phyloP scores from a whole-genome alignment of 1,140 invertebrate genomes.

The Calephelis nemesis region DNA sequence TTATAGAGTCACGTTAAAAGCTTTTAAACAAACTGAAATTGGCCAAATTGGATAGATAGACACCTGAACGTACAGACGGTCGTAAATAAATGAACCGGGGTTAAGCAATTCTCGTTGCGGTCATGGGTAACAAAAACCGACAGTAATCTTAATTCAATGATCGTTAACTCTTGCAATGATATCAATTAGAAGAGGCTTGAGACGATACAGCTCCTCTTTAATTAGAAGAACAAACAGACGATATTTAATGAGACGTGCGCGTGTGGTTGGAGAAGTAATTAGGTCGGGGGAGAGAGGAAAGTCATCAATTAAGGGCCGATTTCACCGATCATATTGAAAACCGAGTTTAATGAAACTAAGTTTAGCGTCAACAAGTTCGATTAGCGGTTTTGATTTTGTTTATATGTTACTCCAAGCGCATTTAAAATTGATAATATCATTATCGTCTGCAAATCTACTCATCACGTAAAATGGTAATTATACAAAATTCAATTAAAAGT shows the following conservation, averaged over 20 bases:
- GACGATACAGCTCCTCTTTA: slow-evolving; percentile 73
- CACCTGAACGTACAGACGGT: slow-evolving; percentile 27
- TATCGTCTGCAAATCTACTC: too few relatives aligned
- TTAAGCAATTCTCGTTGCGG: slow-evolving; percentile 73
- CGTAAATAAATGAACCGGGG: slow-evolving; percentile 71
- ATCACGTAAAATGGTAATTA: too few relatives aligned
- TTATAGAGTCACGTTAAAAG: not conserved
- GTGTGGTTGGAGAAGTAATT: slow-evolving; percentile 58
- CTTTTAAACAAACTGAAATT: slow-evolving; percentile 5
- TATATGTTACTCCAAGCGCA: too few relatives aligned
- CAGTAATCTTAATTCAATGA: slow-evolving; percentile 68
- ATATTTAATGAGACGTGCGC: slow-evolving; percentile 69
- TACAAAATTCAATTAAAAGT: too few relatives aligned
- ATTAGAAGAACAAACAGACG: slow-evolving; percentile 77
- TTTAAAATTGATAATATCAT: too few relatives aligned
- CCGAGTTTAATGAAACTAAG: too few relatives aligned
- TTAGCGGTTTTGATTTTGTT: too few relatives aligned
- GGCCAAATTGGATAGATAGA: slow-evolving; percentile 19
- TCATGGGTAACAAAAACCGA: slow-evolving; percentile 62
- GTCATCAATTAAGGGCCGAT: slow-evolving; percentile 53
- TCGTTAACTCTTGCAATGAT: slow-evolving; percentile 72
- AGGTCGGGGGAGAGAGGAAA: slow-evolving; percentile 50
- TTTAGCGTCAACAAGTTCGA: too few relatives aligned
- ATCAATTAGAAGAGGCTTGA: slow-evolving; percentile 69
- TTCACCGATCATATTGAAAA: slow-evolving; percentile 54